phyloP scores from a whole-genome alignment of 2,797 vertebrate species.

The Cossypha niveicapilla region DNA sequence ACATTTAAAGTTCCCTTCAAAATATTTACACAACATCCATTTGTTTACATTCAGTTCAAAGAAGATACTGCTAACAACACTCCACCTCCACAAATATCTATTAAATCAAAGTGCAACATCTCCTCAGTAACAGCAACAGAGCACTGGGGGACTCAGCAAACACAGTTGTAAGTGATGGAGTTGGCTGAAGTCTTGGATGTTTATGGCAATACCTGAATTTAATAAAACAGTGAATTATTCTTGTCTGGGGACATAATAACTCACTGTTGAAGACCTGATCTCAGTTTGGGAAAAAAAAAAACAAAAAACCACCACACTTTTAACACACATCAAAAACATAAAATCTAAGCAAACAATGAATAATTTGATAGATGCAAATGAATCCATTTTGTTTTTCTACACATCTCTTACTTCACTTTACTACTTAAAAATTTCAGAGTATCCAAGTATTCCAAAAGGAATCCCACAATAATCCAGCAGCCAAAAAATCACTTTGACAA shows the following conservation, averaged over 20 bases:
- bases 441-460: not conserved
- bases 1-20: not conserved
- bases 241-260: not conserved
- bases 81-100: not conserved
- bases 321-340: not conserved
- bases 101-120: not conserved
- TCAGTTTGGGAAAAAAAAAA: not conserved
- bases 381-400: not conserved
- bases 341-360: not conserved
- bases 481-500: not conserved
- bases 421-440: not conserved
- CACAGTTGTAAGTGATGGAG: accelerated
- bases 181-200: not conserved
- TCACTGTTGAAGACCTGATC: not conserved
- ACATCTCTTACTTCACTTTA: accelerated
- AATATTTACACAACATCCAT: not conserved
- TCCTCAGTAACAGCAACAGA: not conserved
- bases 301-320: not conserved
- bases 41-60: not conserved
- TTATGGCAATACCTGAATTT: not conserved
- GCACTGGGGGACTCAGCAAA: accelerated
- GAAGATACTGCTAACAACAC: not conserved
- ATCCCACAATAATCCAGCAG: not conserved
- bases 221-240: not conserved
- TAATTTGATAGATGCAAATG: not conserved